Evolutionary conservation across 2,888 invertebrate species (phyloP).

Genomic region (Sussaba pulchella): DNA sequence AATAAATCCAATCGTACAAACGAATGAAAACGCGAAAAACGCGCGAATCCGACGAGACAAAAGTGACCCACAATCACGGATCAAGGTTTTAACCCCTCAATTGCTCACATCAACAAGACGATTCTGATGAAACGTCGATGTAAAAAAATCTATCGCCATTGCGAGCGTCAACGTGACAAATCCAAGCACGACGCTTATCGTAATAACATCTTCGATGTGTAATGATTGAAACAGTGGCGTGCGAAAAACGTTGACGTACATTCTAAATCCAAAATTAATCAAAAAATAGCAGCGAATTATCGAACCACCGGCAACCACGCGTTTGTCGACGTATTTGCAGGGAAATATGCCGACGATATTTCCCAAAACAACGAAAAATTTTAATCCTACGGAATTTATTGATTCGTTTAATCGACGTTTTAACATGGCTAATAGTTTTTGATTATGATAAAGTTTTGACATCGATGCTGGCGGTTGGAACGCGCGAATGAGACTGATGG

Average conservation of each 20-base stretch:
- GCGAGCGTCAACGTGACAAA: not conserved
- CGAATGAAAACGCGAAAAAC: too few species aligned
- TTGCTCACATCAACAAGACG: conserved; percentile 26
- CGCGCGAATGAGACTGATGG: not conserved
- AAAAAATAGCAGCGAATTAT: conserved; percentile 13
- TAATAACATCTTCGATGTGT: not conserved
- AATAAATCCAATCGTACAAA: too few species aligned
- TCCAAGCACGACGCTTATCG: not conserved
- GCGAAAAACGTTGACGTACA: not conserved
- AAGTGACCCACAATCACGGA: too few species aligned
- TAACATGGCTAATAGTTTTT: not conserved
- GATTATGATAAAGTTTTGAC: not conserved
- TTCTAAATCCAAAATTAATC: not conserved
- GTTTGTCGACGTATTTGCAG: conserved; percentile 22
- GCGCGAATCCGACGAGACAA: too few species aligned
- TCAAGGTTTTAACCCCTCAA: not conserved
- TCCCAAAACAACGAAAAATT: conserved; percentile 24
- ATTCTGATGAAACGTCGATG: conserved; percentile 29
- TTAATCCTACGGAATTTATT: not conserved
- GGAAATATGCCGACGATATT: conserved; percentile 28
- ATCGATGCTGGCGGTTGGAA: not conserved
- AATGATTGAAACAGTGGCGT: not conserved
- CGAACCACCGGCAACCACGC: conserved; percentile 10
- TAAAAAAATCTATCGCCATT: not conserved
- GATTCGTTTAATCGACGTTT: not conserved